Conservation (phyloP, 2,113 vertebrate species). For the Rhinolophus sinicus region DNA sequence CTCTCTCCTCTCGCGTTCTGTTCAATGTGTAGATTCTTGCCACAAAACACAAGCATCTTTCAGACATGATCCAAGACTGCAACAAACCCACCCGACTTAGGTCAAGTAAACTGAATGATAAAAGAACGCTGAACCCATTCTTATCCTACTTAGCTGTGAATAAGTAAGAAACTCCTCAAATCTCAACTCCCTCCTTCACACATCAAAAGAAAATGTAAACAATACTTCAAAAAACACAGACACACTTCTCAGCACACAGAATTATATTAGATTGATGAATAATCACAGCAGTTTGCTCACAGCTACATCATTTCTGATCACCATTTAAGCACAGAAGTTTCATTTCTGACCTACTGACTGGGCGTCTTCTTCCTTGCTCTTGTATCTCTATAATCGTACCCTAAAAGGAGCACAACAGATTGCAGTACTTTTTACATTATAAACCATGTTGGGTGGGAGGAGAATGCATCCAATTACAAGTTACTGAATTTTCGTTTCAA, state of each 20-base stretch:
- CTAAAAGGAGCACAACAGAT: neutral
- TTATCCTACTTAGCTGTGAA: neutral
- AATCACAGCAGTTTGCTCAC: neutral
- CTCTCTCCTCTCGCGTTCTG: neutral
- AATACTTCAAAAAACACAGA: neutral
- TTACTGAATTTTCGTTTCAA: neutral
- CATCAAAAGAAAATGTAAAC: neutral
- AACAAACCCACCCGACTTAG: neutral
- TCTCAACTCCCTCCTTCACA: neutral
- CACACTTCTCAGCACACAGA: neutral
- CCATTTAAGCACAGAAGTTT: neutral
- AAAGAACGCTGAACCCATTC: neutral
- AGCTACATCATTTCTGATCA: neutral
- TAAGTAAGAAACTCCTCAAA: neutral
- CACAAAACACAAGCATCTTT: neutral
- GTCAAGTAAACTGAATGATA: neutral
- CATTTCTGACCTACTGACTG: neutral
- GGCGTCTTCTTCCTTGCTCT: neutral
- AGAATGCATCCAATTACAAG: neutral
- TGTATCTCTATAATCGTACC: neutral
- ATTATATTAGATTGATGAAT: neutral
- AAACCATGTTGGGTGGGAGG: neutral
- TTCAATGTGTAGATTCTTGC: neutral
- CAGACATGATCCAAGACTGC: neutral
- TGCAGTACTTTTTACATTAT: neutral